Conservation (phyloP, 2,797 vertebrate genomes). For the Hippoglossus hippoglossus region DNA sequence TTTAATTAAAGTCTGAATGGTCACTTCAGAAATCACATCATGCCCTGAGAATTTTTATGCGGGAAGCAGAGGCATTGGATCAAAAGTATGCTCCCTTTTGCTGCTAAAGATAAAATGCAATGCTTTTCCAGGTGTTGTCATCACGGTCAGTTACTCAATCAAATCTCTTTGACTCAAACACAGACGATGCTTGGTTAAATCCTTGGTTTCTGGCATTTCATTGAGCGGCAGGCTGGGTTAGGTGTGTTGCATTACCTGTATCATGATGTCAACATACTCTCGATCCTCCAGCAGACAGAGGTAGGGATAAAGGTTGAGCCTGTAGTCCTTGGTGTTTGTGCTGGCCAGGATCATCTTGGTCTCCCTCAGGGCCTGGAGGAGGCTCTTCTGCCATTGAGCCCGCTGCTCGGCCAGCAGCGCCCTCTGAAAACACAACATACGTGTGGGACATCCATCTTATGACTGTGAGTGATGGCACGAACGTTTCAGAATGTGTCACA, state of each 20-base stretch:
- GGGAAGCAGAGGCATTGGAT: conserved; percentile 39
- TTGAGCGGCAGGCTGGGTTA: not conserved
- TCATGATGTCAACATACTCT: conserved; percentile 89
- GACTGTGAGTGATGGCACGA: conserved; percentile 1
- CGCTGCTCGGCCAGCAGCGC: conserved; percentile 81
- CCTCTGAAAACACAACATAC: conserved; percentile 81
- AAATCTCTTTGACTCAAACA: conserved; percentile 13
- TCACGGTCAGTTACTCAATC: conserved; percentile 23
- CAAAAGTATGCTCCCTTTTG: conserved; percentile 38
- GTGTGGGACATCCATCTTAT: conserved; percentile 30
- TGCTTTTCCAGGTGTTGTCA: conserved; percentile 29
- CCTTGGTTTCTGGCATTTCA: not conserved
- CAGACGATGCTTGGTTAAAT: conserved; percentile 12
- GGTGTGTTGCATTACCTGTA: conserved; percentile 84
- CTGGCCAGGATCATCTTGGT: conserved; percentile 79
- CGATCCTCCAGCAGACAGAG: conserved; percentile 88
- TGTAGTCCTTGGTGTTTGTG: conserved; percentile 17
- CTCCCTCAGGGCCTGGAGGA: conserved; percentile 84
- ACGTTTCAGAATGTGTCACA: conserved; percentile 3
- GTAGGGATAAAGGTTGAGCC: conserved; percentile 87
- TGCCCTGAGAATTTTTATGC: not conserved
- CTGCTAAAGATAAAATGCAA: conserved; percentile 37
- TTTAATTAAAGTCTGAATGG: conserved; percentile 14
- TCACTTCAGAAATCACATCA: conserved; percentile 10
- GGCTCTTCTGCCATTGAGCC: conserved; percentile 79